These are phyloP conservation scores for Lycocorax pyrrhopterus DNA, from an alignment of 2,113 vertebrate genomes.

Conservation along the genomic window DNA sequence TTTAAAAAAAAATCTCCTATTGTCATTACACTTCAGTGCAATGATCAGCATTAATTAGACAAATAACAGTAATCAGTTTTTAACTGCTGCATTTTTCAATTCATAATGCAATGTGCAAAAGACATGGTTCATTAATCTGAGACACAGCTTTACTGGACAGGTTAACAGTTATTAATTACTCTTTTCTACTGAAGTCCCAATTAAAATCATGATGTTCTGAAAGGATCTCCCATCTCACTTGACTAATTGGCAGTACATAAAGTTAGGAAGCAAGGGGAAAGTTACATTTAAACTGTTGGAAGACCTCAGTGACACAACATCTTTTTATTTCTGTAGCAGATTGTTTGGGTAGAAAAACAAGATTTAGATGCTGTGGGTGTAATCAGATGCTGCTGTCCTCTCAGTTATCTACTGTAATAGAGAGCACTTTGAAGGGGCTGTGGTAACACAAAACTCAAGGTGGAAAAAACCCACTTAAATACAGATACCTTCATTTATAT, in stretches of 20 bases:
- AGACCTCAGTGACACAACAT: neutral
- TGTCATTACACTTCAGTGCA: neutral
- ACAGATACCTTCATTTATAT: neutral
- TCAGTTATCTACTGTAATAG: neutral
- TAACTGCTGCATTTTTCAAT: neutral
- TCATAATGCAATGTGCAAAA: neutral
- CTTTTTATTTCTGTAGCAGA: neutral
- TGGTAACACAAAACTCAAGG: neutral
- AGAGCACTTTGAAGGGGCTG: neutral
- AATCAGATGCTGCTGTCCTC: neutral
- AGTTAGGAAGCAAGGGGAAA: neutral
- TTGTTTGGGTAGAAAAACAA: neutral
- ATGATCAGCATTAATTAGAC: neutral
- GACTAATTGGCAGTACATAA: conserved; percentile 3
- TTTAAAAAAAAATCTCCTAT: neutral
- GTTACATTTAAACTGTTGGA: neutral
- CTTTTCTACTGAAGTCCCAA: conserved; percentile 15
- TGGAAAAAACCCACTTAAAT: neutral
- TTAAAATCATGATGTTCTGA: conserved; percentile 12
- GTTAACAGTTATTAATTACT: conserved; percentile 25
- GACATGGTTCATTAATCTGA: neutral
- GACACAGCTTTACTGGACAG: conserved; percentile 2
- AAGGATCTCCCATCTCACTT: conserved; percentile 8
- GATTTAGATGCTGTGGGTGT: neutral
- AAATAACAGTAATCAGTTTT: neutral